Evolutionary conservation across 1,140 invertebrate genomes (phyloP).

Genomic region (Bombus sibiricus): DNA sequence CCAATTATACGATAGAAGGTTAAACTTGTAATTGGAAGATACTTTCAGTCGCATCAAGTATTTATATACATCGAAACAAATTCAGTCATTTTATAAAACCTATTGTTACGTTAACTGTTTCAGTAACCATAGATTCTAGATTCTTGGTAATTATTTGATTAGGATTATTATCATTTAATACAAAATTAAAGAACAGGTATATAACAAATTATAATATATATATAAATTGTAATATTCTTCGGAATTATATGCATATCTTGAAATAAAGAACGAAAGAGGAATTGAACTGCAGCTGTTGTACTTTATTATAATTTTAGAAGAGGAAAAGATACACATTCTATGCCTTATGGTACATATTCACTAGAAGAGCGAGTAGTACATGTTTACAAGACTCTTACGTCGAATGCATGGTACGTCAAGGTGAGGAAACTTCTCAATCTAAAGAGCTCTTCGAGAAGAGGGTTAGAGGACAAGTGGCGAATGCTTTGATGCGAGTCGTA

Average conservation of each 20-base stretch:
- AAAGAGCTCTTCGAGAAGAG: slow-evolving; percentile 59
- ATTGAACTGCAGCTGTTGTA: background rate
- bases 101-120: no score
- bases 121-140: no score
- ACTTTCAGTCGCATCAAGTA: no score
- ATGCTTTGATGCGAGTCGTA: slow-evolving; percentile 52
- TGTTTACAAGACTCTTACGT: slow-evolving; percentile 35
- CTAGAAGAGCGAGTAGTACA: background rate
- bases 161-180: background rate
- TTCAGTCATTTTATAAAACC: no score
- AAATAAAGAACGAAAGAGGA: background rate
- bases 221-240: no score
- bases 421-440: slow-evolving; percentile 56
- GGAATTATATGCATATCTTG: background rate
- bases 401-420: slow-evolving; percentile 42
- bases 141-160: background rate
- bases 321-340: background rate
- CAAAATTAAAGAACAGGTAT: background rate
- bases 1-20: no score
- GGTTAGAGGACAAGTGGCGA: slow-evolving; percentile 55
- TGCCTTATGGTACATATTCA: background rate
- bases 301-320: background rate
- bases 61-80: no score
- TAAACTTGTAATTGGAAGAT: no score
- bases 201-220: background rate